These are phyloP conservation scores for Platysteira castanea DNA, from an alignment of 2,113 vertebrate species.

Conservation along the genomic window DNA sequence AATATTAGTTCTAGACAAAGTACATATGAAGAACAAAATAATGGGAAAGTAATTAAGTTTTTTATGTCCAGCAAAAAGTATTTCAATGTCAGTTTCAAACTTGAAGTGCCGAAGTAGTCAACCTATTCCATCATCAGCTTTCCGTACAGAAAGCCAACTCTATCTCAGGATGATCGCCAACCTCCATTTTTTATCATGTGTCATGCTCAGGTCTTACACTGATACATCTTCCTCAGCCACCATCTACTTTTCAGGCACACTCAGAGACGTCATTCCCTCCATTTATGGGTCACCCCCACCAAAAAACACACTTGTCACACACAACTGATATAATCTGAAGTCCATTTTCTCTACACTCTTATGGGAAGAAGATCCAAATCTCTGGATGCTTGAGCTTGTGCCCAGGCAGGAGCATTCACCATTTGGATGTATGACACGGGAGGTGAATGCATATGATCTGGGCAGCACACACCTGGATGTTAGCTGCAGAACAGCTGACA, in stretches of 20 bases:
- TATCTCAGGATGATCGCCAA: background rate
- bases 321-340: background rate
- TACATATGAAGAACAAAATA: background rate
- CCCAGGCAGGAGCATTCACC: background rate
- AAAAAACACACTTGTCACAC: background rate
- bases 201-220: background rate
- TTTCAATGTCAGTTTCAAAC: background rate
- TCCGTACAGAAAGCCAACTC: background rate
- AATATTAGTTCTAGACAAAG: background rate
- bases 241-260: background rate
- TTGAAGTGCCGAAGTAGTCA: background rate
- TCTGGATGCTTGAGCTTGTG: background rate
- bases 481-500: background rate
- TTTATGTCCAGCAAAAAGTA: background rate
- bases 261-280: background rate
- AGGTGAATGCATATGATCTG: background rate
- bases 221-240: background rate
- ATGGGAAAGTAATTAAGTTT: background rate
- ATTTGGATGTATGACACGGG: fast-evolving
- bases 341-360: background rate
- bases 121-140: background rate
- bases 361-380: background rate
- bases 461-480: background rate
- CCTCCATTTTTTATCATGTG: background rate
- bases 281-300: background rate